Evolutionary conservation across 2,113 vertebrate genomes (phyloP), one percentile per base, ranked within the genome.

Genomic region (human): DNA sequence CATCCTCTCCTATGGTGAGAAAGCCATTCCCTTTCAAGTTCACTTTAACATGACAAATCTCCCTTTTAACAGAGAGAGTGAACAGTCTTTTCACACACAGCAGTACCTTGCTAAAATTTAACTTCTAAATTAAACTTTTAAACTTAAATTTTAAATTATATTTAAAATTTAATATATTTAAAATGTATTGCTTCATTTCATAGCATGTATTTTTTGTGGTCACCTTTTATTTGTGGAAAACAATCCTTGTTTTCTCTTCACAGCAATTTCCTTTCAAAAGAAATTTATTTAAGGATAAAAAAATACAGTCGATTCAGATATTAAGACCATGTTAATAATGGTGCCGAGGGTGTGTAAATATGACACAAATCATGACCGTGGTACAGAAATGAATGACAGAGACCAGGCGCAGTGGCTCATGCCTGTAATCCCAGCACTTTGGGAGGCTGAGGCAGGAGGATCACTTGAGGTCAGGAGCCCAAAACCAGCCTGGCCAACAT

Each of bases 201-300:
- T n/a, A 52, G 88, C 70, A 85, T 96, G 90, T 97, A 59, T 59
- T 90, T 92, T 94, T 92, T 92, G 83, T 43, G 35, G 55, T 52
- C 81, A n/a, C 88, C 90, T 83, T 92, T 32, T 75, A 52, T 89
- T 30, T 79, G 38, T 81, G 35, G 94, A 57, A 68, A 94, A 95
- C 1, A 14, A 88, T 92, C 75, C 70, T 96, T 93, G 64, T 38
- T 84, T 94, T 95, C n/a, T 43, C 91, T 92, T 90, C 59, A 91
- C 0, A 57, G 68, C 64, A 84, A 50, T 97, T 97, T 95, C 81
- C 89, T 27, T 95, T 96, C 90, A 96, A 96, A 97, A 89, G 88
- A 92, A 79, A 93, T 90, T 93, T 95, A 96, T 96, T 97, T 85
- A 96, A 90, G 35, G 84, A 87, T 92, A 79, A 84, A 94, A 89